Evolutionary conservation across 30 jellyfish, hydroid and myxozoan species (phyloP).

Genomic region (Nemopilema nomurai): DNA sequence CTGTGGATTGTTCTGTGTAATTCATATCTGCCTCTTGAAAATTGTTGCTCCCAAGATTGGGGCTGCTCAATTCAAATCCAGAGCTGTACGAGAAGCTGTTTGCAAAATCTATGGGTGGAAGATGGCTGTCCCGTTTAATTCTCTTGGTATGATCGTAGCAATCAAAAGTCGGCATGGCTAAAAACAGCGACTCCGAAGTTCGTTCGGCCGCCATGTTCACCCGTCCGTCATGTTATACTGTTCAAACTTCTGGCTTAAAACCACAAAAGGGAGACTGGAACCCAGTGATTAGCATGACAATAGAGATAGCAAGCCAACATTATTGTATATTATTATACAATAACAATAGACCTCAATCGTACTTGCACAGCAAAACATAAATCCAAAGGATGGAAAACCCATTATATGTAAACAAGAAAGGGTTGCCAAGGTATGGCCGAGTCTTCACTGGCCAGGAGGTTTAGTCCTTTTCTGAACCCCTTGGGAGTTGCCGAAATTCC

Average conservation of each 20-base stretch:
- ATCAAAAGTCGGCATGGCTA: constrained; percentile 37
- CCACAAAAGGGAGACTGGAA: constrained; percentile 63
- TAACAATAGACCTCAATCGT: not conserved
- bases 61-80: constrained; percentile 80
- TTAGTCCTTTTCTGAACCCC: not conserved
- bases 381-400: not conserved
- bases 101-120: constrained; percentile 23
- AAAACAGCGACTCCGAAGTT: constrained; percentile 72
- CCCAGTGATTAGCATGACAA: constrained; percentile 69
- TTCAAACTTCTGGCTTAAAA: constrained; percentile 22
- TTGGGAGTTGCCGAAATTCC: not conserved
- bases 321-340: not conserved
- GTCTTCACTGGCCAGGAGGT: not conserved
- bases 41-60: constrained; percentile 13
- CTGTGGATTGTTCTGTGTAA: constrained; percentile 41
- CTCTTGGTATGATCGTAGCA: constrained; percentile 48
- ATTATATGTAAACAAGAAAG: not conserved
- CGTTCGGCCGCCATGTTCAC: constrained; percentile 73
- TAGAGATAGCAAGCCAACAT: not conserved
- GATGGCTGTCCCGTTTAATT: constrained; percentile 58
- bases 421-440: not conserved
- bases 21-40: constrained; percentile 50
- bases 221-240: constrained; percentile 66
- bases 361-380: not conserved
- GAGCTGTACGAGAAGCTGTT: constrained; percentile 88